These are phyloP conservation scores for Epizoanthus rinbou DNA, from an alignment of 92 coral and sea anemone genomes.

Conservation along the genomic window DNA sequence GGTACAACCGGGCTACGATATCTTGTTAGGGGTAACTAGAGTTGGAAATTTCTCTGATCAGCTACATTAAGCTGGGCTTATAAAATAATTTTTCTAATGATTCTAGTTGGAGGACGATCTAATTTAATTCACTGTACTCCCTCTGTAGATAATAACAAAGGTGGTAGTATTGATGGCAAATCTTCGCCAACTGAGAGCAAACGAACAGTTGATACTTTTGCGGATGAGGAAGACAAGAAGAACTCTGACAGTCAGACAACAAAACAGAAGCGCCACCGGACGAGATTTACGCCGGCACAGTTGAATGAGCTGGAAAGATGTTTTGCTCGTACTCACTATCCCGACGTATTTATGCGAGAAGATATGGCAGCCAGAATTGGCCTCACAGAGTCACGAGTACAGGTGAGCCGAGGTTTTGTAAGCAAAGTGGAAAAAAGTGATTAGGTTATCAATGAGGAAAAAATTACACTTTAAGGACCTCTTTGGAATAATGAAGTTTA, in stretches of 20 bases:
- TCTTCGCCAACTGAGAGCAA: constrained; percentile 91
- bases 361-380: constrained; percentile 98
- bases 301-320: constrained; percentile 96
- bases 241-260: constrained; percentile 82
- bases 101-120: constrained; percentile 82
- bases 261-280: constrained; percentile 99
- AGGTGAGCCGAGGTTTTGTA: constrained; percentile 70
- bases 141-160: constrained; percentile 89
- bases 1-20: constrained; percentile 63
- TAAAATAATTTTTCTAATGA: constrained; percentile 97
- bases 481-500: constrained; percentile 83
- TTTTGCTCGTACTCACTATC: constrained; percentile 97
- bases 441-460: constrained; percentile 66
- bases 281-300: constrained; percentile 99
- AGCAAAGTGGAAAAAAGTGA: constrained; percentile 49
- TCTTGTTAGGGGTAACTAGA: constrained; percentile 93
- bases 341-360: constrained; percentile 98
- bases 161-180: constrained; percentile 81
- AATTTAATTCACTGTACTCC: constrained; percentile 87
- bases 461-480: constrained; percentile 78
- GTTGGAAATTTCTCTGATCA: constrained; percentile 95
- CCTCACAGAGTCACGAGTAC: constrained; percentile 98
- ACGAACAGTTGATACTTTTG: constrained; percentile 85
- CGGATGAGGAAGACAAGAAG: constrained; percentile 90
- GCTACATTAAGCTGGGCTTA: constrained; percentile 94